Evolutionary conservation across 2,888 invertebrate genomes (phyloP).

Genomic region (Panopea generosa): DNA sequence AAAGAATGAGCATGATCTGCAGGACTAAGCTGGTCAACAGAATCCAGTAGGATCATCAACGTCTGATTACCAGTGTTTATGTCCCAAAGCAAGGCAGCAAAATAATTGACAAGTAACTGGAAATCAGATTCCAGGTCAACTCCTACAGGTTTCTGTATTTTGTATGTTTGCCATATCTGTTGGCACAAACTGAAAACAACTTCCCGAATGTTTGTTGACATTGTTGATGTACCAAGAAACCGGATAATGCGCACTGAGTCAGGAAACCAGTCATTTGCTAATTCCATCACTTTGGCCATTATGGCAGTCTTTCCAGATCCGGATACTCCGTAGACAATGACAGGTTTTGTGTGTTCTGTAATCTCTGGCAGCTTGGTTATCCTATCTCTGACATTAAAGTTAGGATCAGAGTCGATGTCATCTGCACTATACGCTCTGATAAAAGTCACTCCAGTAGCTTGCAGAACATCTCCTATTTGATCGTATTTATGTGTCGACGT

Average conservation of each 20-base stretch:
- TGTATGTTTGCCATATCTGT: constrained; percentile 73
- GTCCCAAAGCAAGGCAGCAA: constrained; percentile 72
- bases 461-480: constrained; percentile 15
- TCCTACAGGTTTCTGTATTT: constrained; percentile 53
- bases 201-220: constrained; percentile 67
- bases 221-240: constrained; percentile 76
- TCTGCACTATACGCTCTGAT: constrained; percentile 38
- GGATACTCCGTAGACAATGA: constrained; percentile 74
- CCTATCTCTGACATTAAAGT: constrained; percentile 43
- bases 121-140: constrained; percentile 72
- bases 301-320: constrained; percentile 80
- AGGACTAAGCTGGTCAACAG: constrained; percentile 75
- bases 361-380: constrained; percentile 42
- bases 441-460: constrained; percentile 19
- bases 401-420: constrained; percentile 64
- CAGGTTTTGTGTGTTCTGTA: constrained; percentile 60
- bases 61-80: constrained; percentile 65
- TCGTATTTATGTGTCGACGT: no score
- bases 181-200: constrained; percentile 67
- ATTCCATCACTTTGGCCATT: constrained; percentile 72
- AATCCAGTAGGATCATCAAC: constrained; percentile 78
- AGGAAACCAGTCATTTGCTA: constrained; percentile 68
- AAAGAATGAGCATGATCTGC: constrained; percentile 73
- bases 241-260: constrained; percentile 69
- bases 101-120: constrained; percentile 69